Evolutionary conservation across 2,113 vertebrate genomes (phyloP).

Genomic region (Ibidorhyncha struthersii): DNA sequence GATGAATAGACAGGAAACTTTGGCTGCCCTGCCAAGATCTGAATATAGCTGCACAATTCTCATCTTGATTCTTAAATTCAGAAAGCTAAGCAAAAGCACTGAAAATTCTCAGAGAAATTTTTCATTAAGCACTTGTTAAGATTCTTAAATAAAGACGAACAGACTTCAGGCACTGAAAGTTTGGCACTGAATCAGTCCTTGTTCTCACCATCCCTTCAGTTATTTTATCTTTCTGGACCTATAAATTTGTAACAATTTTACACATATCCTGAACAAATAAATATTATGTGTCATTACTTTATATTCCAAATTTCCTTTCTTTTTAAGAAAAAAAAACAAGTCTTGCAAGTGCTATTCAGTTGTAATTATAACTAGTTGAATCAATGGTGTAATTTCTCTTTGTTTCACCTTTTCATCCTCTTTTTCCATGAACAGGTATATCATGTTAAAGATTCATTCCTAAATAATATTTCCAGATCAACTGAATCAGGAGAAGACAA

Average conservation of each 20-base stretch:
- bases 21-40: neutral
- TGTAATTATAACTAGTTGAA: neutral
- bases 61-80: neutral
- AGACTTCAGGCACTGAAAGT: neutral
- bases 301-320: neutral
- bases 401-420: neutral
- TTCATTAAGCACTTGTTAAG: neutral
- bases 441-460: neutral
- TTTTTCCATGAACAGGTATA: neutral
- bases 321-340: neutral
- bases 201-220: neutral
- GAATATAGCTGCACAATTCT: neutral
- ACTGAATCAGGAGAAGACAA: neutral
- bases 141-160: neutral
- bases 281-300: neutral
- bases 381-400: neutral
- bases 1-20: neutral
- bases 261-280: neutral
- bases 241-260: neutral
- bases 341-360: neutral
- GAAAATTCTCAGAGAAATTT: neutral
- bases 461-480: neutral
- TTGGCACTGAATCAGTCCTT: neutral
- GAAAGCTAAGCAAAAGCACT: neutral
- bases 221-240: neutral